Percentiles rank a stretch among this genome's conserved stretches.
Evolutionary conservation across 2,797 vertebrate genomes (phyloP).

Genomic region (Miopithecus talapoin): DNA sequence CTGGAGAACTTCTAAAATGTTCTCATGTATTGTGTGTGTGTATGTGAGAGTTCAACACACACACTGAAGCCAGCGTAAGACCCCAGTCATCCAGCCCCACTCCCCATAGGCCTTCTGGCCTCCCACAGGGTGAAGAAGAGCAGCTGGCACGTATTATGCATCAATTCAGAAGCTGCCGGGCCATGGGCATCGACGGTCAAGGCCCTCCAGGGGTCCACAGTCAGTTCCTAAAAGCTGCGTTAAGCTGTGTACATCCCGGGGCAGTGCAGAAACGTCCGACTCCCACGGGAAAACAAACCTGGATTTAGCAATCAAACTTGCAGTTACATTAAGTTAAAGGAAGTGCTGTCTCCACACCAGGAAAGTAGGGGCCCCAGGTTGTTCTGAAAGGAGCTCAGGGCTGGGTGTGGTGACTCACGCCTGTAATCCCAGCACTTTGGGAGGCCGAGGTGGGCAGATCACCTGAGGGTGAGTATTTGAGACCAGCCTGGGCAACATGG

Average conservation of each 20-base stretch:
- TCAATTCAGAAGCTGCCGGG: background rate
- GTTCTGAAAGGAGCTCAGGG: background rate
- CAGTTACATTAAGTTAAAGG: background rate
- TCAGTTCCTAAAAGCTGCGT: background rate
- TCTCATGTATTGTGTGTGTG: background rate
- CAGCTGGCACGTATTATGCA: background rate
- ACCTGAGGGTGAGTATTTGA: background rate
- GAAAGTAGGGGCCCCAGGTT: background rate
- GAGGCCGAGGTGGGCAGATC: background rate
- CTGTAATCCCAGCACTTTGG: background rate
- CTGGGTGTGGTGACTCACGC: background rate
- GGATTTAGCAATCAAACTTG: background rate
- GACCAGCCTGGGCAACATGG: background rate
- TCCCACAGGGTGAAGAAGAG: background rate
- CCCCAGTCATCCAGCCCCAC: background rate
- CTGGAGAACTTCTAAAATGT: background rate
- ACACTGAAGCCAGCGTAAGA: background rate
- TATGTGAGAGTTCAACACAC: background rate
- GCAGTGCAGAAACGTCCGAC: background rate
- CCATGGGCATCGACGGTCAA: background rate
- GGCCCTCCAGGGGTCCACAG: background rate
- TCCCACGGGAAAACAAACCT: background rate
- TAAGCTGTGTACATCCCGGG: background rate
- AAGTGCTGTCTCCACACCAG: background rate
- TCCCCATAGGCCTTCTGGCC: background rate